Evolutionary conservation across 2,797 vertebrate species (phyloP), one percentile per base, ranked within the genome.

Genomic region (Spea hammondii): DNA sequence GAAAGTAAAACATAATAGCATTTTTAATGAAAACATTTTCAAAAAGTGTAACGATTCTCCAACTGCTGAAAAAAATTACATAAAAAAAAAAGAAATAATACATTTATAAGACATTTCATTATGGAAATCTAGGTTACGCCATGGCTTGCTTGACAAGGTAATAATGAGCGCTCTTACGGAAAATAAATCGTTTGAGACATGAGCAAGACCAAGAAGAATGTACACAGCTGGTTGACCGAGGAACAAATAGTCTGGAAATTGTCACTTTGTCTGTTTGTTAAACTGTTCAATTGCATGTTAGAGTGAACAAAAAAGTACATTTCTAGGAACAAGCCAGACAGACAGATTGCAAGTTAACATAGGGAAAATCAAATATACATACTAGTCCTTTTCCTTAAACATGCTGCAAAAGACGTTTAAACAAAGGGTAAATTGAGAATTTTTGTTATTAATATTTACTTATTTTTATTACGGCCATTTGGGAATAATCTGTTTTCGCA

Each of bases 121-220:
- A 81, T 76, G 82, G 82, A 83, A 79, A 84, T 86, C 79, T 70
- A 72, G 51, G 81, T 84, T 87, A 67, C 89, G 89, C 88, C 84
- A 85, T 66, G 85, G 88, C 88, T 89, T 90, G 91, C 89, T 84
- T 87, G 85, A 84, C 76, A 76, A 65, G 84, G 88, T 78, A 83
- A 86, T 85, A 86, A 81, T 86, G 89, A 89, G 73, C 89, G 90
- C 75, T 90, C 86, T 84, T 85, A 86, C 82, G 88, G 86, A 89
- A 92, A 84, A 83, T 88, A 89, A 87, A 68, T 86, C 87, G 89
- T 88, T 90, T 71, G 87, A 94, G 92, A 93, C 91, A 89, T 92
- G 89, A 94, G 89, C 89, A 90, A 87, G 88, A 91, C 90, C 89
- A 90, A 89, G 82, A 93, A 89, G 90, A 91, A 93, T 93, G 91